These are phyloP conservation scores for Pocillopora meandrina DNA, from an alignment of 92 coral and sea anemone genomes.

Conservation along the genomic window DNA sequence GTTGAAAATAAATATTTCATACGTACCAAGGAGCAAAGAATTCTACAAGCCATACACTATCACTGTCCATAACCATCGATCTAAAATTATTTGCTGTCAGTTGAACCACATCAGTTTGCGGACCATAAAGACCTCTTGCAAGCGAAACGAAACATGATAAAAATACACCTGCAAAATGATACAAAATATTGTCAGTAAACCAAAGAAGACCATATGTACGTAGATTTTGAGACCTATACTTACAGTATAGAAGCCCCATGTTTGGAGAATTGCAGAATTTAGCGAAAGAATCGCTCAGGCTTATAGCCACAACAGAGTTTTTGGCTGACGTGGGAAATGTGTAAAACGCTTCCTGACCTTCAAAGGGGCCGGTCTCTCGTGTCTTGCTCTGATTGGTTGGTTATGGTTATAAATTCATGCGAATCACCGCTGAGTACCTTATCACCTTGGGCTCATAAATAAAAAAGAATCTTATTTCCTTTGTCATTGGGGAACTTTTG, in stretches of 20 bases:
- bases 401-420: not conserved
- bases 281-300: not conserved
- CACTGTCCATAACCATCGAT: slow-evolving; percentile 83
- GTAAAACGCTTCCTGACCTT: slow-evolving; percentile 45
- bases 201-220: not conserved
- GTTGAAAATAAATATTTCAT: not conserved
- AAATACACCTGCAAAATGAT: slow-evolving; percentile 68
- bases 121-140: slow-evolving; percentile 78
- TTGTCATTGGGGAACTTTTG: not conserved
- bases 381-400: slow-evolving; percentile 95
- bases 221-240: not conserved
- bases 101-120: slow-evolving; percentile 88
- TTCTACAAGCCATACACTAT: slow-evolving; percentile 92
- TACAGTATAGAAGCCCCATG: slow-evolving; percentile 25
- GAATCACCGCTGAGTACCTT: slow-evolving; percentile 49
- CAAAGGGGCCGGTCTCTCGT: slow-evolving; percentile 89
- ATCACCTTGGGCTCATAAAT: slow-evolving; percentile 36
- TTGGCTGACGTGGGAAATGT: slow-evolving; percentile 44
- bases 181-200: slow-evolving; percentile 2
- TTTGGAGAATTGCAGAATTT: slow-evolving; percentile 4
- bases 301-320: not conserved
- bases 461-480: not conserved
- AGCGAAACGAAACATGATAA: slow-evolving; percentile 56
- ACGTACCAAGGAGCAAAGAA: slow-evolving; percentile 98
- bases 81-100: slow-evolving; percentile 90